Evolutionary conservation across 2,113 vertebrate genomes (phyloP).

Genomic region (Dipodomys spectabilis): DNA sequence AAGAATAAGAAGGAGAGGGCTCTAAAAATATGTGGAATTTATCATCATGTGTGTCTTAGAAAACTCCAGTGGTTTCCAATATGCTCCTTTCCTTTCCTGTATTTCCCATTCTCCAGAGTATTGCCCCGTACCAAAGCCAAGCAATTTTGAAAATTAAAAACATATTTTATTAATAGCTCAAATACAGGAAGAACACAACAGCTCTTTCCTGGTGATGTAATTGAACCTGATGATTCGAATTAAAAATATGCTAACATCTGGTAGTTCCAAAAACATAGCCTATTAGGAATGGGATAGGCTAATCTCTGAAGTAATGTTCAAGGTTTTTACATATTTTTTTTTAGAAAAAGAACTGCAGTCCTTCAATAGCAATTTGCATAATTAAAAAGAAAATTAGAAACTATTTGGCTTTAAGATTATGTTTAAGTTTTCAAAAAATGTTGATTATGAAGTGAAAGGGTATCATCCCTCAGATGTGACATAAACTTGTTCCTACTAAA

Average conservation of each 20-base stretch:
- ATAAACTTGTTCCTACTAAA: conserved; percentile 19
- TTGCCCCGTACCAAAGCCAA: conserved; percentile 74
- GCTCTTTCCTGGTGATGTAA: conserved; percentile 81
- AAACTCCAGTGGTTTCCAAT: conserved; percentile 66
- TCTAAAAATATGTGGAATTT: conserved; percentile 63
- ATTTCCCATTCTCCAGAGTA: conserved; percentile 66
- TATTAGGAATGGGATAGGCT: conserved; percentile 63
- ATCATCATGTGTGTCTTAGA: conserved; percentile 66
- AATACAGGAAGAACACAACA: conserved; percentile 84
- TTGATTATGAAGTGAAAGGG: conserved; percentile 5
- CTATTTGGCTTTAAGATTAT: neutral
- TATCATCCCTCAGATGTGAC: neutral
- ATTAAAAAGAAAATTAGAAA: neutral
- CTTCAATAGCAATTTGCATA: neutral
- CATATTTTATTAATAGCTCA: conserved; percentile 81
- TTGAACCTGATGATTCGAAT: conserved; percentile 81
- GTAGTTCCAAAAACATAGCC: conserved; percentile 73
- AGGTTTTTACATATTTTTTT: neutral
- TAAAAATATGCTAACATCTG: conserved; percentile 85
- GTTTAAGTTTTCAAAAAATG: neutral
- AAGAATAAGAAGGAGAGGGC: conserved; percentile 56
- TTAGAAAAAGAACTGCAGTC: neutral
- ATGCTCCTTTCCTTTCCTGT: conserved; percentile 62
- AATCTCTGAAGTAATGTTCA: conserved; percentile 3
- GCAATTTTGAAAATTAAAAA: conserved; percentile 80